Evolutionary conservation across 2,888 invertebrate species (phyloP), one percentile per base, ranked within the genome.

Genomic region (Agrilus biguttatus): DNA sequence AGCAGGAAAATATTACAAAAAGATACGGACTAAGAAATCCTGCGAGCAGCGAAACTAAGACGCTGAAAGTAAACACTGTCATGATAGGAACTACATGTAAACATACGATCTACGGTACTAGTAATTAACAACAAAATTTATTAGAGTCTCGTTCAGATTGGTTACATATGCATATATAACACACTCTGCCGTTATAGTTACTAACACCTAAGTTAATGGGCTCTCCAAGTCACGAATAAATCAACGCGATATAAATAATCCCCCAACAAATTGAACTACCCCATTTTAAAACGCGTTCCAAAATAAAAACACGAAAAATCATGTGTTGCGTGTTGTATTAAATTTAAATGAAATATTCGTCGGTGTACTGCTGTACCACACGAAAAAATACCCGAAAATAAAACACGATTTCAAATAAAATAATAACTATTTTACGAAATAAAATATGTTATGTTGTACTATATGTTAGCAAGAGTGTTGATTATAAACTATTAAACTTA

Each of bases 111-210:
- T 56, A 56, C 56, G 55, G 55, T 55, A 55, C 51, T 54, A 55
- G 61, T 61, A 61, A 61, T 61, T 61, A 61, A 61, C 57, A 58
- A 56, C 56, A 52, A 53, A 55, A 60, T 60, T 61, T 61, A 61
- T 60, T 60, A 56, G 55, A 56, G 56, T 41, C 47, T 45, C 41
- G 44, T 42, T 37, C 46, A 49, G 49, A 55, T 58, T 54, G 55
- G 55, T 52, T 54, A 55, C 55, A 56, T 58, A 56, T 57, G 55
- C 54, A 49, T 51, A 51, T 51, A 53, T 53, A 54, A 57, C 55
- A 54, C 49, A 48, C 54, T 54, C 58, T 59, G 59, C 59, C 60
- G 59, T 60, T 61, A 60, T 57, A 56, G 53, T 58, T 58, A 53
- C 55, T 53, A 55, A 60, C 58, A 59, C 57, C 57, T 57, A 56